Percentiles rank a stretch among this genome's conserved stretches.
phyloP scores from a whole-genome alignment of 2,113 vertebrate genomes.

The Eretmochelys imbricata region DNA sequence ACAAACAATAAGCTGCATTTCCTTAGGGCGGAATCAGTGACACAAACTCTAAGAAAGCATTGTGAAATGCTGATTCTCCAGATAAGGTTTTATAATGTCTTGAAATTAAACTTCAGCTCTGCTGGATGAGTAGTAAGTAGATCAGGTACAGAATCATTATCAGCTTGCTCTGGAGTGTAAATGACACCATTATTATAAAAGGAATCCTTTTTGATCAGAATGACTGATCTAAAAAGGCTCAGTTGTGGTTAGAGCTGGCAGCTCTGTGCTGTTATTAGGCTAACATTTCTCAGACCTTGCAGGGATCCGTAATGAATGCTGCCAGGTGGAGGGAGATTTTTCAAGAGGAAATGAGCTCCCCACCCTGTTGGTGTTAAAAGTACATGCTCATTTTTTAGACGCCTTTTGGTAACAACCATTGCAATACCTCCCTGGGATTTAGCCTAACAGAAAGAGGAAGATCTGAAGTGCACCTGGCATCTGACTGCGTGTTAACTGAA shows the following conservation, averaged over 20 bases:
- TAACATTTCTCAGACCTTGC: neutral
- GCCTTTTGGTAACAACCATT: neutral
- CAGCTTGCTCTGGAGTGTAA: neutral
- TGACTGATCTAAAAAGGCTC: neutral
- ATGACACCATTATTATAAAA: neutral
- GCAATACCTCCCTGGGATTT: neutral
- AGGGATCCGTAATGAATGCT: neutral
- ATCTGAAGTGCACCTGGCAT: neutral
- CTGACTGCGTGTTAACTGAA: conserved; percentile 18
- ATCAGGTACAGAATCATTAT: neutral
- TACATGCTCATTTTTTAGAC: neutral
- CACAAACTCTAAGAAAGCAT: neutral
- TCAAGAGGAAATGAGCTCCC: neutral
- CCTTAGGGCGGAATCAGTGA: neutral
- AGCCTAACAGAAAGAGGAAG: neutral
- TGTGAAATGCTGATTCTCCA: neutral
- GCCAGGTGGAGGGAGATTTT: neutral
- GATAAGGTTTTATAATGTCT: neutral
- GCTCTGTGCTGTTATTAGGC: neutral
- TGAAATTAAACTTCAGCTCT: neutral
- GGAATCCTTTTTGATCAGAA: neutral
- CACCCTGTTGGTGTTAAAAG: neutral
- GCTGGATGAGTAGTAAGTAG: neutral
- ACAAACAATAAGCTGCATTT: neutral
- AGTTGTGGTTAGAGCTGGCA: neutral